Conservation (phyloP, 1,140 invertebrate species). For the Drosophila oshimai region DNA sequence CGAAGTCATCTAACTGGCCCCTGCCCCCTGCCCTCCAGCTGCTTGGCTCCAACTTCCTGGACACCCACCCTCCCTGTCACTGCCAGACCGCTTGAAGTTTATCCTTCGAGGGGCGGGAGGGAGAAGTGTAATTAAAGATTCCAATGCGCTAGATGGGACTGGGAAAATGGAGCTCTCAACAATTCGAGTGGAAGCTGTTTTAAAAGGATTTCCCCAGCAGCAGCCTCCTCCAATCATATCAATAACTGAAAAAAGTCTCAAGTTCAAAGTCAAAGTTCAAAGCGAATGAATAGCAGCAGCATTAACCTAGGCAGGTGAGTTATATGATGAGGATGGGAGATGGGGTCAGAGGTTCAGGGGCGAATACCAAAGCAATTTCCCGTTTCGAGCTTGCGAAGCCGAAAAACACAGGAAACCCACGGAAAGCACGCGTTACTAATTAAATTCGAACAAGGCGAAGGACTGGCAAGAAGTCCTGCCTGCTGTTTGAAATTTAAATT, state of each 20-base stretch:
- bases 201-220: neutral
- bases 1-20: neutral
- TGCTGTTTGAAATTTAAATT: constrained; percentile 70
- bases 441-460: constrained; percentile 59
- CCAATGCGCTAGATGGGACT: neutral
- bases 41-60: neutral
- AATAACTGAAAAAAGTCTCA: constrained; percentile 42
- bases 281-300: neutral
- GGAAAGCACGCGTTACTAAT: constrained; percentile 73
- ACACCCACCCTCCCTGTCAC: constrained; percentile 17
- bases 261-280: constrained; percentile 49
- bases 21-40: neutral
- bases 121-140: constrained; percentile 56
- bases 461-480: neutral
- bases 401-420: constrained; percentile 69
- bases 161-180: neutral
- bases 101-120: neutral
- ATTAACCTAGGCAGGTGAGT: neutral
- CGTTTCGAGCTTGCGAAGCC: constrained; percentile 42
- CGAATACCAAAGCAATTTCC: constrained; percentile 59
- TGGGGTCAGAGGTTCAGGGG: neutral
- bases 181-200: neutral
- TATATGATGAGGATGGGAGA: neutral
- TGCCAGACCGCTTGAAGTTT: constrained; percentile 43
- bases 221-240: constrained; percentile 23